phyloP scores from a whole-genome alignment of 2,113 vertebrate genomes.

The Lonchura striata region DNA sequence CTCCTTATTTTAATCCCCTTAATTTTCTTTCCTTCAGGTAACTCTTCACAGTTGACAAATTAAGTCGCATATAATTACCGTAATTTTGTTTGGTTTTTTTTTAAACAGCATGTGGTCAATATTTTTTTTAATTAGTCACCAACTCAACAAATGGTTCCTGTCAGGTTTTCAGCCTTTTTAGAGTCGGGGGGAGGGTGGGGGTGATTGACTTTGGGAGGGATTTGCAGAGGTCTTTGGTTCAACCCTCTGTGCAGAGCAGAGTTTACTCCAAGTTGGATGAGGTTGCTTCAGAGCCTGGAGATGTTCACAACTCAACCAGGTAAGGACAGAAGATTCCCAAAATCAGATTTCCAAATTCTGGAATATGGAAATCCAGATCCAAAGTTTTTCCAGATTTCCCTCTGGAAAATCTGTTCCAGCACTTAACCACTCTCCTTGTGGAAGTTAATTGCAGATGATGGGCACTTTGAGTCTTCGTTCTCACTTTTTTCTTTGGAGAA shows the following conservation, averaged over 20 bases:
- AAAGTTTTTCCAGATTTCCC: background rate
- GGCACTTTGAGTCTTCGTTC: background rate
- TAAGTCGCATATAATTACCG: background rate
- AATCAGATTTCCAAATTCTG: too few relatives aligned
- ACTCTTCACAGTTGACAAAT: background rate
- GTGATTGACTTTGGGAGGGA: background rate
- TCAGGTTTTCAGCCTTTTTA: background rate
- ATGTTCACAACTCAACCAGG: background rate
- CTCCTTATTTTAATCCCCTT: conserved; percentile 38
- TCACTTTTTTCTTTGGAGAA: background rate
- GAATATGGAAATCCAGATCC: too few relatives aligned
- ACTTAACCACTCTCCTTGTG: background rate
- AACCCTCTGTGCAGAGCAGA: background rate
- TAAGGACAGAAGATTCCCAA: background rate
- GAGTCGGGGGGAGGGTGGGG: accelerated
- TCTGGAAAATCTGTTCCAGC: background rate
- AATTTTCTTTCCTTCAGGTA: conserved; percentile 48
- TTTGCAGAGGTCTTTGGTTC: background rate
- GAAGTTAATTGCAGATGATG: background rate
- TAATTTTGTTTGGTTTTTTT: background rate
- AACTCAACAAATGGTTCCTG: background rate
- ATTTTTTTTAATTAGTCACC: background rate
- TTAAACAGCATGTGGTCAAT: background rate
- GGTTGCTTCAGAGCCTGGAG: background rate
- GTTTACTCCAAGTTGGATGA: background rate